A percentile compares a stretch with the other conserved stretches of the same genome.
phyloP scores from a whole-genome alignment of 2,888 invertebrate species.

The Drosophila affinis region DNA sequence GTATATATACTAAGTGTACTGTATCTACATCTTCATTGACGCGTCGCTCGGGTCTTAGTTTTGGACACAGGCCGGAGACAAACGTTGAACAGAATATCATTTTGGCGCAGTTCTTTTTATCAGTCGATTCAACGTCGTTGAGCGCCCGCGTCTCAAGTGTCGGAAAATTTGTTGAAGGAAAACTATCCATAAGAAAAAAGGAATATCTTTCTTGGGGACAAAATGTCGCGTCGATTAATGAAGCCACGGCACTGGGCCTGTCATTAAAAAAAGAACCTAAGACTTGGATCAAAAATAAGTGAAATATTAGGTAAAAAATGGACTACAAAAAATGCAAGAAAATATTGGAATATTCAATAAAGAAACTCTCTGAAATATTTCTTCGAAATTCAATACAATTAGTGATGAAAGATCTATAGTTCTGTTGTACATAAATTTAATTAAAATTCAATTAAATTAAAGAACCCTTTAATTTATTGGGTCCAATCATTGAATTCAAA shows the following conservation, averaged over 20 bases:
- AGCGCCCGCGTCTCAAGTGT: constrained; percentile 59
- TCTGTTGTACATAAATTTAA: background rate
- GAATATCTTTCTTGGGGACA: background rate
- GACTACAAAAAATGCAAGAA: background rate
- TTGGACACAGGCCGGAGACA: constrained; percentile 37
- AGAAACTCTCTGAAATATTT: too few species aligned
- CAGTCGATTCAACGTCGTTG: constrained; percentile 66
- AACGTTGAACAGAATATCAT: constrained; percentile 57
- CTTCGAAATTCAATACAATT: too few species aligned
- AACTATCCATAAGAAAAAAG: background rate
- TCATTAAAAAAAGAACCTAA: constrained; percentile 5
- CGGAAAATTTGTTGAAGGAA: constrained; percentile 49
- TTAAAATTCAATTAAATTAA: background rate
- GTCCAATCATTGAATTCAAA: background rate
- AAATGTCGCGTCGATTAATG: constrained; percentile 17
- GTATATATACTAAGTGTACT: constrained; percentile 52
- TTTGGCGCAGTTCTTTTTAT: constrained; percentile 77
- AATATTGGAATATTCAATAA: background rate
- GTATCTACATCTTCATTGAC: constrained; percentile 70
- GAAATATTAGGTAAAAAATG: background rate
- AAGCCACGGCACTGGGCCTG: constrained; percentile 13
- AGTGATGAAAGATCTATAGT: background rate
- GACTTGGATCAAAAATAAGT: constrained; percentile 18
- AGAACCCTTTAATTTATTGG: background rate
- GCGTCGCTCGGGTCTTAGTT: constrained; percentile 58